phyloP scores from a whole-genome alignment of 2,888 invertebrate species.

The Dendrolimus pini region DNA sequence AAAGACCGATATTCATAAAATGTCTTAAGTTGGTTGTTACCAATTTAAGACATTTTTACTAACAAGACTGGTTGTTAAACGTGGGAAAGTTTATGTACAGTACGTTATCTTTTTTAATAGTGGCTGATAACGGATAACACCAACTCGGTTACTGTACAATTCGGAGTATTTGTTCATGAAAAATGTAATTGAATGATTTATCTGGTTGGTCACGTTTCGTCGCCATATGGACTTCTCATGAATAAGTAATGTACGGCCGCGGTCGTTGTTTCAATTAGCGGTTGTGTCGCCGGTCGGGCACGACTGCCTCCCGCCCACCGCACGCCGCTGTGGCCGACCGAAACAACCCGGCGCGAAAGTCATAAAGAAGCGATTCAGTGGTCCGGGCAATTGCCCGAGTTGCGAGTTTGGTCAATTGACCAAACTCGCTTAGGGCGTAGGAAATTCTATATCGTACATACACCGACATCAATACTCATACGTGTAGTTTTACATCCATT shows the following conservation, averaged over 20 bases:
- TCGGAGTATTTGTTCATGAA: slow-evolving; percentile 46
- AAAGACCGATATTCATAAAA: too few species aligned
- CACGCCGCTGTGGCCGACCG: slow-evolving; percentile 17
- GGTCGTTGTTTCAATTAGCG: slow-evolving; percentile 76
- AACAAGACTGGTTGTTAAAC: background rate
- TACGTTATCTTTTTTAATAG: background rate
- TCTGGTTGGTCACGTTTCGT: slow-evolving; percentile 68
- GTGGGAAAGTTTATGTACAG: background rate
- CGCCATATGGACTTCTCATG: slow-evolving; percentile 73
- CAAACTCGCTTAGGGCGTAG: slow-evolving; percentile 5
- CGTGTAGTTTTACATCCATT: background rate
- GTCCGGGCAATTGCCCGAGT: slow-evolving; percentile 10
- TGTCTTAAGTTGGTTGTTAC: too few species aligned
- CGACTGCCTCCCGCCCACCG: slow-evolving; percentile 42
- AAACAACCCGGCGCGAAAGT: slow-evolving; percentile 26
- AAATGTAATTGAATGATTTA: slow-evolving; percentile 73
- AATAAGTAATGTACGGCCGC: slow-evolving; percentile 70
- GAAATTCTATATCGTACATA: slow-evolving; percentile 8
- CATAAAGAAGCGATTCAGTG: slow-evolving; percentile 25
- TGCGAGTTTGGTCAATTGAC: slow-evolving; percentile 9
- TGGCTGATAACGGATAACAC: background rate
- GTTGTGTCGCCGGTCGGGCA: slow-evolving; percentile 62
- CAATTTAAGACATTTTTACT: too few species aligned
- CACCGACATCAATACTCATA: background rate
- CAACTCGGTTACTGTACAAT: slow-evolving; percentile 19